Conservation (phyloP, 2,797 vertebrate genomes). For the Coregonus sp. region DNA sequence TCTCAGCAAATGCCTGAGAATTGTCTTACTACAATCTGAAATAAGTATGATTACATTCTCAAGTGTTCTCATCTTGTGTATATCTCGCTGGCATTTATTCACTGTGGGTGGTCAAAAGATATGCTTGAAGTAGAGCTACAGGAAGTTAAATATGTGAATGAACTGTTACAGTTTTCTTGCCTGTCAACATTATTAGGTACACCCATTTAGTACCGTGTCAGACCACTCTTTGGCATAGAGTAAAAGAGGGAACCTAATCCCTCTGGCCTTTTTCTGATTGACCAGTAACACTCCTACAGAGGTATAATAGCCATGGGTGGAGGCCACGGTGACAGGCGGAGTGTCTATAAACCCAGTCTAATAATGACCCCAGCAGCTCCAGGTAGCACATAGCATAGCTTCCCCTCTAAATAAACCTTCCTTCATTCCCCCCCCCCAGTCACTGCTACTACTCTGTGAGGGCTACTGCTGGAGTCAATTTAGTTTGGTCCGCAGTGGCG, state of each 20-base stretch:
- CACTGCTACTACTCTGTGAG: not conserved
- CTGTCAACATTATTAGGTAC: not conserved
- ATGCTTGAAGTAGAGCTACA: not conserved
- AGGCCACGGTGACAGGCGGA: constrained; percentile 26
- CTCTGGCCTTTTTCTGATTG: not conserved
- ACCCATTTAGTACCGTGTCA: too few relatives aligned
- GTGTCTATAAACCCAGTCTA: constrained; percentile 2
- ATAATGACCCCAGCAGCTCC: constrained; percentile 22
- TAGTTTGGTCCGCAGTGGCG: too few relatives aligned
- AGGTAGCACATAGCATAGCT: constrained; percentile 22
- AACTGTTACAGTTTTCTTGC: not conserved
- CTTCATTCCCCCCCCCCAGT: not conserved
- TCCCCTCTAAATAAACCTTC: not conserved
- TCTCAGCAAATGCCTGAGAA: not conserved
- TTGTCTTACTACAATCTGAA: too few relatives aligned
- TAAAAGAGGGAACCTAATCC: constrained; percentile 13
- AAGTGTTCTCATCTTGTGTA: not conserved
- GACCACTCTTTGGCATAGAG: not conserved
- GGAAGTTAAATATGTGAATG: not conserved
- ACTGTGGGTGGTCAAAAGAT: not conserved
- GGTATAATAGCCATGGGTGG: not conserved
- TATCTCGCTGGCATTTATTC: not conserved
- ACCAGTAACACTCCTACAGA: not conserved
- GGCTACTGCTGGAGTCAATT: too few relatives aligned
- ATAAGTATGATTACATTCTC: not conserved